These are phyloP conservation scores for Monodelphis domestica DNA, from an alignment of 2,797 vertebrate species.

Conservation along the genomic window DNA sequence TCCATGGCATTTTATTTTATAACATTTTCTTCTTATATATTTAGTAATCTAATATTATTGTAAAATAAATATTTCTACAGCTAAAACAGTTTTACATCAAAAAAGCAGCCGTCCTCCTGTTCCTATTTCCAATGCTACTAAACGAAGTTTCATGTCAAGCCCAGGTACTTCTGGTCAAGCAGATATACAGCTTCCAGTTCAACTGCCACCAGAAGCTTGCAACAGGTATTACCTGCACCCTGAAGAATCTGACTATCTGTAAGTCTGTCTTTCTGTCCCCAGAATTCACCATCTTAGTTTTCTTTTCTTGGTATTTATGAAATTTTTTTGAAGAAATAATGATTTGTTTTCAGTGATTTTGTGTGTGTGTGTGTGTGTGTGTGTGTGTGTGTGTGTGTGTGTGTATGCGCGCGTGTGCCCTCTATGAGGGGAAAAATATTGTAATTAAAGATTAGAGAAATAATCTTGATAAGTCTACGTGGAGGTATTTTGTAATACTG, in stretches of 20 bases:
- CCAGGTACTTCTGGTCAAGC: conserved; percentile 78
- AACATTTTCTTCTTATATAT: background rate
- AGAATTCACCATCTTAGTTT: rapidly evolving
- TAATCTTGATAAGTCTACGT: background rate
- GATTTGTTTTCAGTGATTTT: background rate
- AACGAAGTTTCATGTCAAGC: conserved; percentile 91
- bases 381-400: background rate
- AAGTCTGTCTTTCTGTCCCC: conserved; percentile 80
- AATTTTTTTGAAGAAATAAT: background rate
- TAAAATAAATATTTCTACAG: conserved; percentile 80
- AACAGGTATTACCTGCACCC: conserved; percentile 91
- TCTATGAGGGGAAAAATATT: background rate
- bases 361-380: background rate
- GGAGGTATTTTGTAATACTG: background rate
- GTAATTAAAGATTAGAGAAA: background rate
- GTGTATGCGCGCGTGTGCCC: background rate
- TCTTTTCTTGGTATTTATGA: background rate
- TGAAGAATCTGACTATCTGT: conserved; percentile 91
- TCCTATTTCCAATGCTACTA: conserved; percentile 92
- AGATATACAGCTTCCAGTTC: conserved; percentile 81
- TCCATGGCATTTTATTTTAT: background rate
- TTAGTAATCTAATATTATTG: rapidly evolving
- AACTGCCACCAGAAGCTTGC: conserved; percentile 85
- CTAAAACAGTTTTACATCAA: conserved; percentile 89
- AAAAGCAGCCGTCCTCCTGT: conserved; percentile 89